Conservation (phyloP, 2,797 vertebrate species). For the Stomatorhinus walkeri region DNA sequence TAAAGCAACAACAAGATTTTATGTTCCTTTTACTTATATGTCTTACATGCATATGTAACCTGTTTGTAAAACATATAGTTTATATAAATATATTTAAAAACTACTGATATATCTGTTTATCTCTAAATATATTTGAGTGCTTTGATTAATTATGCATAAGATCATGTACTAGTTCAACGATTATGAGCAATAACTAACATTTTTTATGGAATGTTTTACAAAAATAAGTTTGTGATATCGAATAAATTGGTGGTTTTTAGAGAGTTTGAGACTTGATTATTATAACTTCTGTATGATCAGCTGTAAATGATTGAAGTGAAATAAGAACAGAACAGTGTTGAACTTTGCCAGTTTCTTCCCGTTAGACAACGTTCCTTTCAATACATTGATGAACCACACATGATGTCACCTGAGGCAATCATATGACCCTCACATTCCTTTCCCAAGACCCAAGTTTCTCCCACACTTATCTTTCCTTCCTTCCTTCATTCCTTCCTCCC, state of each 20-base stretch:
- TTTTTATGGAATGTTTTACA: constrained; percentile 78
- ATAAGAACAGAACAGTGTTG: neutral
- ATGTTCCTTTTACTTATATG: constrained; percentile 44
- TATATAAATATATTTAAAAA: constrained; percentile 54
- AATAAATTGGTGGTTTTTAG: constrained; percentile 76
- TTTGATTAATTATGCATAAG: constrained; percentile 66
- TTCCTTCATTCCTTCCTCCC: no score
- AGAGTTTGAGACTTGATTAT: constrained; percentile 42
- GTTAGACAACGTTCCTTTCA: neutral
- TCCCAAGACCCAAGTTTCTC: neutral
- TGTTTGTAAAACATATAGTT: constrained; percentile 24
- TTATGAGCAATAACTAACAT: constrained; percentile 67
- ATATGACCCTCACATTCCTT: neutral
- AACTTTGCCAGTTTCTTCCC: neutral
- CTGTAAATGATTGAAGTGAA: neutral
- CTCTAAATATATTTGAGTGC: constrained; percentile 60
- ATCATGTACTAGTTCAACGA: constrained; percentile 61
- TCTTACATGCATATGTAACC: constrained; percentile 52
- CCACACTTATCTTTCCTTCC: neutral
- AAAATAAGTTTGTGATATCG: constrained; percentile 58
- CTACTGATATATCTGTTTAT: constrained; percentile 37
- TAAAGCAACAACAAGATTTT: constrained; percentile 48
- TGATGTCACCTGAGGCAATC: neutral
- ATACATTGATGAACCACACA: neutral
- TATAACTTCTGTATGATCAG: constrained; percentile 17